These are phyloP conservation scores for Hemiprocne comata DNA, from an alignment of 2,113 vertebrate genomes.

Conservation along the genomic window DNA sequence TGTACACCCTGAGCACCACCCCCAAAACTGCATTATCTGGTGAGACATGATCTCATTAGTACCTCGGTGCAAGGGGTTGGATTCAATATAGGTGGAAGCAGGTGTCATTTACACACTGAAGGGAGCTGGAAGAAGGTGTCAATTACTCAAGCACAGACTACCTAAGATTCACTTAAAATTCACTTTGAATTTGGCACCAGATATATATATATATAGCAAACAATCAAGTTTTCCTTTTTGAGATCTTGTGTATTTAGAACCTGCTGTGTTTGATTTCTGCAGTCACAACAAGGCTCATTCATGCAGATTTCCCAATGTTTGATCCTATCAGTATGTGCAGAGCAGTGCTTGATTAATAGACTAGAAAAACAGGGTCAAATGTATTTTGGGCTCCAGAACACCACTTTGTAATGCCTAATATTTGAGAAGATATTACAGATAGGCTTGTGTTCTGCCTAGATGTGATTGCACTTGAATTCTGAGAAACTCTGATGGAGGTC, in stretches of 20 bases:
- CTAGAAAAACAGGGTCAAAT: slow-evolving; percentile 37
- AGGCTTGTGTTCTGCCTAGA: slow-evolving; percentile 7
- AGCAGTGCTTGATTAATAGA: neutral
- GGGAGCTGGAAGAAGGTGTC: slow-evolving; percentile 24
- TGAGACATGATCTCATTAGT: neutral
- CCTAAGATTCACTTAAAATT: slow-evolving; percentile 39
- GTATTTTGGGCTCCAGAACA: slow-evolving; percentile 32
- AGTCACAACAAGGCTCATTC: slow-evolving; percentile 65
- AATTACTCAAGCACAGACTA: slow-evolving; percentile 45
- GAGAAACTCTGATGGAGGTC: slow-evolving; percentile 4
- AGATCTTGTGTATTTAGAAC: slow-evolving; percentile 43
- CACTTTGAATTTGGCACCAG: slow-evolving; percentile 41
- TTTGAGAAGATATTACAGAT: slow-evolving; percentile 34
- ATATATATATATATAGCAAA: neutral
- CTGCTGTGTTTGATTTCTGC: slow-evolving; percentile 61
- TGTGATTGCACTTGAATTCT: neutral
- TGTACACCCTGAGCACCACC: fast-evolving
- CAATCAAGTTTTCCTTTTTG: slow-evolving; percentile 50
- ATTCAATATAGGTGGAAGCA: neutral
- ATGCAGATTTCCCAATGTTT: slow-evolving; percentile 48
- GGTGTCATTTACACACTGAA: neutral
- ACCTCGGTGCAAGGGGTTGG: neutral
- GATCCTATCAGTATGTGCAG: slow-evolving; percentile 13
- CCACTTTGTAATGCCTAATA: slow-evolving; percentile 45
- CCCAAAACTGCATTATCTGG: neutral